Base-by-base conservation (phyloP, 2,888 invertebrate species). In the Axea sp. region DNA sequence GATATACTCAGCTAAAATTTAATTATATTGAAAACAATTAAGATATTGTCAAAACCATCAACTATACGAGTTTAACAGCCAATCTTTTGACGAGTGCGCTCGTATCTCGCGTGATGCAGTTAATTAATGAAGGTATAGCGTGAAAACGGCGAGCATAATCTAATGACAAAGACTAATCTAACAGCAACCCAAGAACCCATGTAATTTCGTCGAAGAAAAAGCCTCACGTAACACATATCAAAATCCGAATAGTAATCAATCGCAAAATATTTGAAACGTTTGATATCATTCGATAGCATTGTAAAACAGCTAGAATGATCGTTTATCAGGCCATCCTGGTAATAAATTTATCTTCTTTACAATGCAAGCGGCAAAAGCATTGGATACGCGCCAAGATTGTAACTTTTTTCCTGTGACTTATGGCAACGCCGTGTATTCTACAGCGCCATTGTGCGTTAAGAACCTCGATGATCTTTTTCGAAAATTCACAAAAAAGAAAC, bases 281-380 rank as follows among this genome's bases (percentile, higher is more conserved):
- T 64, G 62, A 73, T 68, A 64, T 59, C 51, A 39, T 33, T 59
- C 57, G 73, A 73, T 68, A 51, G 35, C 37, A 11, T 35, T 59
- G 62, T 59, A 47, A 49, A 68, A 39, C 49, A 68, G 57, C 68
- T 15, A 51, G 35, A 14, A 26, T 37, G 69, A 69, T 73, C 78
- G 76, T 78, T 81, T 80, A 80, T 82, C 80, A 79, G 80, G 78
- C 79, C 78, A 78, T 78, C 77, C 72, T 67, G 69, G 77, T 78
- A 78, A 80, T 82, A 82, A 82, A 82, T 81, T 82, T 78, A 80
- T 80, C 76, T 77, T 71, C 69, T 76, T 79, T 78, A 78, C 78
- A 79, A 80, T 80, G 79, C 77, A 76, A 78, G 78, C 75, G 73
- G 76, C 77, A 75, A 77, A 76, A 76, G 67, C 73, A 60, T 77